Conservation (phyloP, 1,140 invertebrate genomes). For the Pteromalus puparum region DNA sequence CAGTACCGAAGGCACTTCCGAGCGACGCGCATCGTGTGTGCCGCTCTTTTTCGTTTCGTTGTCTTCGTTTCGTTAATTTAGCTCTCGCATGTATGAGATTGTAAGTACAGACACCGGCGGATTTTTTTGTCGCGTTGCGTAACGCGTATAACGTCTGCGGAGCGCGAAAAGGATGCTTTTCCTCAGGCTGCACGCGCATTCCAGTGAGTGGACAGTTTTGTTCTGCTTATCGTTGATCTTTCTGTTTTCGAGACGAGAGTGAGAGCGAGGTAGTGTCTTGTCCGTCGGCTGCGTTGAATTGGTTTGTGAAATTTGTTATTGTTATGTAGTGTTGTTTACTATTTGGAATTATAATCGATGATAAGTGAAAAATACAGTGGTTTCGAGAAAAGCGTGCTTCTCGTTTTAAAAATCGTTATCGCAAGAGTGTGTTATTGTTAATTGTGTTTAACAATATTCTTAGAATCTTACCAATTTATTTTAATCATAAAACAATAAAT, state of each 20-base stretch:
- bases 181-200: slow-evolving; percentile 59
- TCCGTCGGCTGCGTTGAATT: not conserved
- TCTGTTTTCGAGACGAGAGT: not conserved
- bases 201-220: slow-evolving; percentile 61
- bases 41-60: not conserved
- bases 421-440: no score
- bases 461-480: no score
- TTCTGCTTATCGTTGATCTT: not conserved
- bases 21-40: not conserved
- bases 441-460: no score
- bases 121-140: not conserved
- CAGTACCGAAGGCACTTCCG: not conserved
- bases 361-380: not conserved
- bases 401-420: no score
- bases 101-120: not conserved
- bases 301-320: not conserved
- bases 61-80: slow-evolving; percentile 12
- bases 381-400: not conserved
- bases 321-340: not conserved
- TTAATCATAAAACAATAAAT: no score
- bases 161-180: slow-evolving; percentile 43
- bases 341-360: not conserved
- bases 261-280: not conserved
- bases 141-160: not conserved
- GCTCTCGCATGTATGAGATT: not conserved